These are phyloP conservation scores for Anthrax anthrax DNA, from an alignment of 2,888 invertebrate genomes.

Conservation along the genomic window DNA sequence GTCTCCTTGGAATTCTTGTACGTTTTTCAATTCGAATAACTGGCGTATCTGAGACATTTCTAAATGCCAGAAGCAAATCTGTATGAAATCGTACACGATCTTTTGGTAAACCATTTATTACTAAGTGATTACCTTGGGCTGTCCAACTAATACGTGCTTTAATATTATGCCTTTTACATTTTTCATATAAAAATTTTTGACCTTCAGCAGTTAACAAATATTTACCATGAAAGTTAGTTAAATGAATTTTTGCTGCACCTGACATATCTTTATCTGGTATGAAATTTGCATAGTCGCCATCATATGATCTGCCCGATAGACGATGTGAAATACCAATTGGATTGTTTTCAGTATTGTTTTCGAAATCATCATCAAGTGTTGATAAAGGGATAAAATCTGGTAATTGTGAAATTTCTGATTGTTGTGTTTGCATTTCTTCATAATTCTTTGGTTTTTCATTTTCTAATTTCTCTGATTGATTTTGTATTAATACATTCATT, in stretches of 20 bases:
- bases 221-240: constrained; percentile 36
- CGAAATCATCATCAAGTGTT: constrained; percentile 6
- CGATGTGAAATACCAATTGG: background rate
- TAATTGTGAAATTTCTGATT: constrained; percentile 9
- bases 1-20: constrained; percentile 25
- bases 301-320: background rate
- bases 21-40: constrained; percentile 20
- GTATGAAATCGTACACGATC: constrained; percentile 40
- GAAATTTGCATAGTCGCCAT: background rate
- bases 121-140: constrained; percentile 35
- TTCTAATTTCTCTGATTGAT: background rate
- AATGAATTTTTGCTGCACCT: constrained; percentile 37
- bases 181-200: constrained; percentile 33
- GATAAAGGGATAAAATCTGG: constrained; percentile 27
- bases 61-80: constrained; percentile 34
- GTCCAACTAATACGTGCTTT: constrained; percentile 27
- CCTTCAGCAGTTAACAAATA: constrained; percentile 38
- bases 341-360: background rate
- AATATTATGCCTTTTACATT: constrained; percentile 28
- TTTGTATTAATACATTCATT: background rate
- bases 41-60: constrained; percentile 17
- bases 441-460: background rate
- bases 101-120: constrained; percentile 36
- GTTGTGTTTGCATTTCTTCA: background rate
- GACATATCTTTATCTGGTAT: constrained; percentile 12